Conservation (phyloP, 1,140 invertebrate species). For the Lucilia cuprina region DNA sequence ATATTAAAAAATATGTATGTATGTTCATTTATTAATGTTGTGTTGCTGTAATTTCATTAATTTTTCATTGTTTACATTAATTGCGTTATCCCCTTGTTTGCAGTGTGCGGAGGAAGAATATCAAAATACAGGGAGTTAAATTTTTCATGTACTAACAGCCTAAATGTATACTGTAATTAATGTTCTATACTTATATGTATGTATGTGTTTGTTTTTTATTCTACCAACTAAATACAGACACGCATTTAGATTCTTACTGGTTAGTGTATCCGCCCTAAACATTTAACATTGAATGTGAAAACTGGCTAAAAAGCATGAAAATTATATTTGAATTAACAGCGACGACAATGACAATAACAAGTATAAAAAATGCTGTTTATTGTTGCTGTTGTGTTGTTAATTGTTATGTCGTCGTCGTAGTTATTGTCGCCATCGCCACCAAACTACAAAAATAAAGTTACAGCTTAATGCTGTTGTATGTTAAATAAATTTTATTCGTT, state of each 20-base stretch:
- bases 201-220: too few relatives aligned
- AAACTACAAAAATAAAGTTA: not conserved
- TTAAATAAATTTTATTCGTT: not conserved
- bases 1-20: too few relatives aligned
- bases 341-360: too few relatives aligned
- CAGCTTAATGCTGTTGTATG: not conserved
- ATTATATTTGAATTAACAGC: not conserved
- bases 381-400: not conserved
- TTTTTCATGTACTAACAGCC: not conserved
- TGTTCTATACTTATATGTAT: not conserved
- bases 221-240: not conserved
- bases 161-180: conserved; percentile 8
- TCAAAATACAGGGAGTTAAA: not conserved
- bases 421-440: not conserved
- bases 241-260: not conserved
- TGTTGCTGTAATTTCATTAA: conserved; percentile 5
- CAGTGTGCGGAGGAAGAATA: too few relatives aligned
- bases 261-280: not conserved
- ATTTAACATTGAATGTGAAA: not conserved
- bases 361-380: not conserved
- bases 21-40: not conserved
- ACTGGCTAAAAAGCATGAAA: not conserved
- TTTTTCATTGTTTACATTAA: conserved; percentile 12
- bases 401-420: not conserved
- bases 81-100: not conserved